Conservation (phyloP, 2,113 vertebrate species). For the Psilopogon haemacephalus region DNA sequence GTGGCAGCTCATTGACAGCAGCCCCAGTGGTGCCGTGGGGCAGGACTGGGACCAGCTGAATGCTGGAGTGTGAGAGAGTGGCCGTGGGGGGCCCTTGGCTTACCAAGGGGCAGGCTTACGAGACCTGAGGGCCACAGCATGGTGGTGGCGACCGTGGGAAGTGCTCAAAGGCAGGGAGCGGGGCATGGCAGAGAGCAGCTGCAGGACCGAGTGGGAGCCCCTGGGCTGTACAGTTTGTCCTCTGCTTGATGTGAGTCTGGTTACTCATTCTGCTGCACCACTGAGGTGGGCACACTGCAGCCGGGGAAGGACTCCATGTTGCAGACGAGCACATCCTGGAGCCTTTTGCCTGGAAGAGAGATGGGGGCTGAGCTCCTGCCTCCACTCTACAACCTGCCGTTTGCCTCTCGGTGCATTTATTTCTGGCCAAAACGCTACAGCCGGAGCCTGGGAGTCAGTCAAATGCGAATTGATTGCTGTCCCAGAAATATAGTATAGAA, state of each 20-base stretch:
- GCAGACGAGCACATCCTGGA: neutral
- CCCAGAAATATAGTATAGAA: neutral
- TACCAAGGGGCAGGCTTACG: accelerated
- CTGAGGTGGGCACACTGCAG: neutral
- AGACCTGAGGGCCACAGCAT: accelerated
- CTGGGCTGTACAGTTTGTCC: neutral
- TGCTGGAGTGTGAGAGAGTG: neutral
- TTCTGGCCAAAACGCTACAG: conserved; percentile 24
- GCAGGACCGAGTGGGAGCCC: accelerated
- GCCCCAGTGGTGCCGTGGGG: accelerated
- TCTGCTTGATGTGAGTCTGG: accelerated
- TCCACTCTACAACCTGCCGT: neutral
- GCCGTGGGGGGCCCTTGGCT: neutral
- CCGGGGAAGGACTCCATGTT: neutral
- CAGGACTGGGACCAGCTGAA: neutral
- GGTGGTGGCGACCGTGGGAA: neutral
- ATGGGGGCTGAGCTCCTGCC: neutral
- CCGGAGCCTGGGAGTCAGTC: neutral
- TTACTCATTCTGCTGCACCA: neutral
- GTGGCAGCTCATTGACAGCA: neutral
- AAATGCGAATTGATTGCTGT: neutral
- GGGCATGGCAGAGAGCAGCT: neutral
- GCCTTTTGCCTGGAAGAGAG: neutral
- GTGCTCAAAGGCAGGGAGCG: neutral
- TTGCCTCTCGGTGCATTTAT: neutral